Evolutionary conservation across 2,113 vertebrate species (phyloP).

Genomic region (Lates calcarifer): DNA sequence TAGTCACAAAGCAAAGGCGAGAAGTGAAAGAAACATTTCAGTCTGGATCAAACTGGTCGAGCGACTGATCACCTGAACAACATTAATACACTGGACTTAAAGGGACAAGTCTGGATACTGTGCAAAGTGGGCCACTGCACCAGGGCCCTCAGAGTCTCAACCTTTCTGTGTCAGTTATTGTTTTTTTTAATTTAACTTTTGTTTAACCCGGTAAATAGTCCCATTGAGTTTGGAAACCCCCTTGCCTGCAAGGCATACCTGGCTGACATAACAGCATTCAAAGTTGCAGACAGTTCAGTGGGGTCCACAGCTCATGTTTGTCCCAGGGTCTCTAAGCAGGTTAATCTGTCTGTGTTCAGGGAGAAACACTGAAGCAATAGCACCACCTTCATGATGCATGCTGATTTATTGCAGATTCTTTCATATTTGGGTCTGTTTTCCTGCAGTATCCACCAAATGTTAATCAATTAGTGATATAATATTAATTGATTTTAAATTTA

Average conservation of each 20-base stretch:
- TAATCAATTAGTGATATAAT: not conserved
- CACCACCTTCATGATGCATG: not conserved
- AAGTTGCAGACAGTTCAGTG: too few species aligned
- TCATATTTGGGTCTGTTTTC: not conserved
- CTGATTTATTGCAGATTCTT: not conserved
- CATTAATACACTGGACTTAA: not conserved
- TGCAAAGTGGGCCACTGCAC: not conserved
- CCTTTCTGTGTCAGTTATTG: not conserved
- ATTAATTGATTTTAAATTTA: not conserved
- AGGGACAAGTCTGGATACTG: not conserved
- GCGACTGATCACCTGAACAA: too few species aligned
- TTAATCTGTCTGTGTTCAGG: not conserved
- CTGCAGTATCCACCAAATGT: too few species aligned
- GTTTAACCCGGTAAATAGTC: not conserved
- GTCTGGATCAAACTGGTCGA: too few species aligned
- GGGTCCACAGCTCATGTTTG: not conserved
- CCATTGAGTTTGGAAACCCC: not conserved
- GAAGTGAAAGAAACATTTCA: too few species aligned
- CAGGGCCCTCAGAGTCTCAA: not conserved
- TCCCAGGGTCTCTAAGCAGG: not conserved
- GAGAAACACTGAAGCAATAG: not conserved
- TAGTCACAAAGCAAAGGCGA: too few species aligned
- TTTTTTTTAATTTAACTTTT: not conserved
- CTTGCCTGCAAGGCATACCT: not conserved
- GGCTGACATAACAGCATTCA: not conserved